Conservation (phyloP, 2,797 vertebrate species). For the Pelochelys cantorii region DNA sequence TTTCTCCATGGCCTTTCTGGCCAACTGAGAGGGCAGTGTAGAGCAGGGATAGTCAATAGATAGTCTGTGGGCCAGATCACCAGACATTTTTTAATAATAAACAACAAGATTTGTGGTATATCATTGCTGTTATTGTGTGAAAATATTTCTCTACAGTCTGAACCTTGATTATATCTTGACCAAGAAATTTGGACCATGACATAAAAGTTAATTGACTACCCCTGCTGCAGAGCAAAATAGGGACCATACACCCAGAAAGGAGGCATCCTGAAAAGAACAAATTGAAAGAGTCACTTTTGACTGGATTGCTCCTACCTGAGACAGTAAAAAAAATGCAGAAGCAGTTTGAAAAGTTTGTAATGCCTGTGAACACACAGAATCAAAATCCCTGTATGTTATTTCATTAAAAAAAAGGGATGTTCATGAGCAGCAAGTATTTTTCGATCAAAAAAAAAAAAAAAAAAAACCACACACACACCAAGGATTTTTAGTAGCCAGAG, state of each 20-base stretch:
- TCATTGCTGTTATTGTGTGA: too few relatives aligned
- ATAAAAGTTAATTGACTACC: too few relatives aligned
- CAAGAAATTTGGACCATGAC: too few relatives aligned
- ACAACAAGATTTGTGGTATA: too few relatives aligned
- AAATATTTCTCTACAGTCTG: too few relatives aligned
- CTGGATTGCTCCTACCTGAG: not conserved
- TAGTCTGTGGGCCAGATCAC: too few relatives aligned
- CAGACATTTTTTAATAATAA: too few relatives aligned
- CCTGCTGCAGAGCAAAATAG: not conserved
- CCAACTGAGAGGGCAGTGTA: not conserved
- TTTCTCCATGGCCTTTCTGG: not conserved
- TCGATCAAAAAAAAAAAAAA: not conserved
- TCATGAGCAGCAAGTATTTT: not conserved
- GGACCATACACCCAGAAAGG: not conserved
- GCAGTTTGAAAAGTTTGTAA: not conserved
- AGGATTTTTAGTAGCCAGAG: not conserved
- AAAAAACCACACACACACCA: too few relatives aligned
- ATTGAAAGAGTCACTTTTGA: not conserved
- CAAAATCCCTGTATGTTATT: not conserved
- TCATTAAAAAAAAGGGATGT: not conserved
- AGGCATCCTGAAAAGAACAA: not conserved
- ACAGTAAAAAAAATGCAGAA: not conserved
- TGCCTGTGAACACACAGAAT: not conserved
- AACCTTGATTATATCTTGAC: too few relatives aligned
- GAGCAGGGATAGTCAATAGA: not conserved